Evolutionary conservation across 1,140 invertebrate genomes (phyloP), one percentile per base, ranked within the genome.

Genomic region (Contarinia nasturtii): DNA sequence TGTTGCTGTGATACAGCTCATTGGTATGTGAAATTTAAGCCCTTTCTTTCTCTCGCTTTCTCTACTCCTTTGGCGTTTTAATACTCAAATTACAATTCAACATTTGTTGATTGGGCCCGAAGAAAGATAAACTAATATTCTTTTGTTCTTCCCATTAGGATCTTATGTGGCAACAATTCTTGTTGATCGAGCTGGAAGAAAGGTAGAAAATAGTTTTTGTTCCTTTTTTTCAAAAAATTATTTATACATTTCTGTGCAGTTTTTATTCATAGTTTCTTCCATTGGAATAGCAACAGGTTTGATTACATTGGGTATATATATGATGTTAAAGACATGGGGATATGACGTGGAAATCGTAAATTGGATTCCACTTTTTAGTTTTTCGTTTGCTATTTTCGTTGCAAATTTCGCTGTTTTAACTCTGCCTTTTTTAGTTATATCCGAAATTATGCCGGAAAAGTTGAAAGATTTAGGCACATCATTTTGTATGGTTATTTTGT

Each of bases 141-240:
- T n/a, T n/a, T n/a, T n/a, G n/a, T n/a, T n/a, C n/a, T n/a, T n/a
- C n/a, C n/a, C n/a, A n/a, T n/a, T 40, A 12, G 37, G 37, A 18
- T 7, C 5, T n/a, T 38, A 38, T 17, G 12, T 14, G 15, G 12
- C 36, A 38, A 5, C 12, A 14, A 38, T 7, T 38, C 15, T 38
- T 14, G 36, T 38, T 12, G 36, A 38, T 38, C 12, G 36, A 38
- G 5, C 15, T 5, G 36, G 36, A 7, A 5, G 36, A 5, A 38
- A 17, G 15, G 36, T 38, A 38, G 12, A 12, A 38, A 7, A 59
- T 66, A n/a, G 73, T 92, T 49, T 27, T 27, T 27, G n/a, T 27
- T 27, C 27, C 4, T 27, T 27, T 27, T n/a, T n/a, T n/a, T n/a
- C n/a, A n/a, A n/a, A n/a, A n/a, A n/a, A n/a, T n/a, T n/a, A n/a